Base-by-base conservation (phyloP, 23 tunicate genomes). In the Pegea sp. region DNA sequence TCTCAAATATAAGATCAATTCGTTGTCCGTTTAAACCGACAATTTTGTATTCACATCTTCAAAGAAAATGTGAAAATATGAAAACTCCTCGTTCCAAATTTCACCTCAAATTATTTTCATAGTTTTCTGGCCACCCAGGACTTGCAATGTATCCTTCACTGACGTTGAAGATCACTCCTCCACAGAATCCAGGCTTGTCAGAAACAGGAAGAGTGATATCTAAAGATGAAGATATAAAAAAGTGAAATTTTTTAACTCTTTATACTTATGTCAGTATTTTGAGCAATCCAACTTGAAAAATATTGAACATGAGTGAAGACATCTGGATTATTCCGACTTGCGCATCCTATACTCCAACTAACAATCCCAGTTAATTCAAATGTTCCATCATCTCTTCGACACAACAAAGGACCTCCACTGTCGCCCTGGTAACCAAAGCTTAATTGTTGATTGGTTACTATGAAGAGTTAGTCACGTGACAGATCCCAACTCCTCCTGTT, bases 291-390 rank as follows among this genome's bases (percentile, higher is more conserved):
- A 4, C 38, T 72, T 11, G 63, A 46, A 43, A 75, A 68, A 28
- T 64, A 84, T 44, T 67, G 70, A 18, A 71, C 59, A 22, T 62
- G 33, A 5, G 95, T 22, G 53, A 62, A 74, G 1, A 84, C 95
- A 68, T 84, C 95, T 16, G 95, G 95, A 34, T 63, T 67, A 13
- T 30, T 51, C 25, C 31, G 43, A 3, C 44, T 34, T 1, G 95
- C 95, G 34, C 95, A 84, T 3, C 95, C 95, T 20, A 74, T 67
- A 58, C 95, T 84, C 95, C 95, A 84, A 31, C 95, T 84, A 18
- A 64, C 58, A 19, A 84, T 68, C 4, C 95, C 95, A 30, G 79
- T 55, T n/a, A 73, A 59, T 26, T 54, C 42, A 68, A 68, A 84
- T 22, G 44, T 24, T 24, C 77, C 72, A 29, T 68, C 70, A 21